Evolutionary conservation across 2,888 invertebrate genomes (phyloP).

Genomic region (Luperina nickerlii): DNA sequence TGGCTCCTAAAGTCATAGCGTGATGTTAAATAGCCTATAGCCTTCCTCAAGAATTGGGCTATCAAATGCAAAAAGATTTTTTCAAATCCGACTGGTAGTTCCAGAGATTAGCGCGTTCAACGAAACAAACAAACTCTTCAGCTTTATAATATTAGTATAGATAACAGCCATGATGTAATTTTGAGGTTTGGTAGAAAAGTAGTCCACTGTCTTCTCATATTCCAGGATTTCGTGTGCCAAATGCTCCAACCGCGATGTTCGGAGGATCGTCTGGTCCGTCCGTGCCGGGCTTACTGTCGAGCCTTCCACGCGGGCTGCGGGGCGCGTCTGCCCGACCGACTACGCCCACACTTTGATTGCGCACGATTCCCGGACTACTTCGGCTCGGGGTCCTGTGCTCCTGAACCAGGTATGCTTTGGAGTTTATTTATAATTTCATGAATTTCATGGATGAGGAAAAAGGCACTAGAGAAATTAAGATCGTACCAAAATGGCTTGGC

Average conservation of each 20-base stretch:
- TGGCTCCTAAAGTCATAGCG: no score
- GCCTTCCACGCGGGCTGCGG: slow-evolving; percentile 96
- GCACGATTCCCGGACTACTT: slow-evolving; percentile 94
- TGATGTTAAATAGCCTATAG: no score
- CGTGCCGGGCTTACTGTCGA: slow-evolving; percentile 96
- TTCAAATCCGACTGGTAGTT: no score
- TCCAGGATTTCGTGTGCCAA: slow-evolving; percentile 95
- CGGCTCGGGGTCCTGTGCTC: slow-evolving; percentile 93
- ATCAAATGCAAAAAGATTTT: no score
- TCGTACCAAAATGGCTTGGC: neutral
- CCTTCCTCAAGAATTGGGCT: no score
- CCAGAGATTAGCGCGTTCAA: no score
- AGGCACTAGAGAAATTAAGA: neutral
- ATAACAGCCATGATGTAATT: neutral
- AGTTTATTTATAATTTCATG: neutral
- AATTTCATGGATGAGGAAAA: neutral
- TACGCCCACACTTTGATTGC: slow-evolving; percentile 94
- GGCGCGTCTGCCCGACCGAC: slow-evolving; percentile 92
- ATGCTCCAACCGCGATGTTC: slow-evolving; percentile 95
- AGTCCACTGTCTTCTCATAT: slow-evolving; percentile 9
- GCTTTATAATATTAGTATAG: no score
- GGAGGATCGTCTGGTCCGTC: slow-evolving; percentile 91
- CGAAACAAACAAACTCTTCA: no score
- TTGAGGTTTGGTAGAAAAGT: neutral
- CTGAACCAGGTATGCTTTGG: slow-evolving; percentile 92